Base-by-base conservation (phyloP, 2,888 invertebrate species). In the Coelopa pilipes region DNA sequence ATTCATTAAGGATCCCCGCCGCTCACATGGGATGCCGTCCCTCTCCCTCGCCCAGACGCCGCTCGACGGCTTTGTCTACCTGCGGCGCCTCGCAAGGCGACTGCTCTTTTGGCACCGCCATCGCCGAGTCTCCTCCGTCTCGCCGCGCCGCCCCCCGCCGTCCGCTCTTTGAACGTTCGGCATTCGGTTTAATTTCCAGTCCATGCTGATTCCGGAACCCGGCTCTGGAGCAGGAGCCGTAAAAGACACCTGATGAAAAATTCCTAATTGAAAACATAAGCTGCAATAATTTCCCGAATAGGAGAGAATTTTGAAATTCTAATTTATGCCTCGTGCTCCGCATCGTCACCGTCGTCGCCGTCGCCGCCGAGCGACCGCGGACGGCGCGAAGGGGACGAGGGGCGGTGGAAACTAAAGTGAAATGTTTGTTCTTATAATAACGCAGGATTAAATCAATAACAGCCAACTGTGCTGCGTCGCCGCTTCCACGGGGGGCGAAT, bases 261-360 rank as follows among this genome's bases (percentile, higher is more conserved):
- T 81, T 80, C 80, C 80, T 82, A 82, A 82, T 82, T 82, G 82
- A 82, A 79, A 82, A 81, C 81, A 81, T 82, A 82, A 82, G 82
- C 82, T 79, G 79, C 78, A 79, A 80, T 82, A 81, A 82, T 79
- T 80, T 81, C 21, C 19, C 11, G 19, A 46, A 11, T 46, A 65
- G 46, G 21, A 59, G 21, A 2, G 21, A 57, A 46, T 65, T n/a
- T 47, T 19, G 11, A 21, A 66, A 17, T 53, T 66, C 15, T 7
- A 66, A 53, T 66, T 66, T 66, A 66, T 66, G 49, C 50, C 24
- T 21, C 50, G 15, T 66, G 15, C 62, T 63, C n/a, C n/a, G n/a
- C n/a, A n/a, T n/a, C n/a, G n/a, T n/a, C n/a, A n/a, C n/a, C n/a
- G n/a, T 62, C 34, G 45, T 62, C 34, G 5, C 21, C n/a, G 34